Evolutionary conservation across 1,140 invertebrate genomes (phyloP), one percentile per base, ranked within the genome.

Genomic region (Anthonomus grandis): DNA sequence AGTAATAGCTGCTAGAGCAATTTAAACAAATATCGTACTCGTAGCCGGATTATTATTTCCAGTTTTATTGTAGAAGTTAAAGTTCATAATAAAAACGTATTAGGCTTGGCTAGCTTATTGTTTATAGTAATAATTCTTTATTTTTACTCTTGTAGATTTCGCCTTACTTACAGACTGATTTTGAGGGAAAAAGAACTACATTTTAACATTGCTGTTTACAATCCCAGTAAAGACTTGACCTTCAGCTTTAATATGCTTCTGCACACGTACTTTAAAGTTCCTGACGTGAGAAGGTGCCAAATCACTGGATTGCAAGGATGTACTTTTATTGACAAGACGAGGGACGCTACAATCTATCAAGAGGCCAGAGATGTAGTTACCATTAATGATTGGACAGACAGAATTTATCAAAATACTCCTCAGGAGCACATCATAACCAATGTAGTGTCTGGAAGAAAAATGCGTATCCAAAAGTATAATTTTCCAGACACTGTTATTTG

Each of bases 221-320:
- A 93, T 78, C 90, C 90, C 6, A 91, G 88, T 76, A 91, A 95
- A 81, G 91, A 90, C 73, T 78, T 86, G 61, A 88, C 85, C 37
- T 94, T 96, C 78, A 90, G 87, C 67, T 97, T 96, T 77, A 95
- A 95, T 75, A 79, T 95, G 71, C 77, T 97, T 23, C 76, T 97
- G 61, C 93, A 97, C 74, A 96, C 93, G 6, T 97, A 97, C 77
- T 91, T 97, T 73, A 94, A 93, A 81, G 91, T 95, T 62, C 90
- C 92, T 39, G 92, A 97, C 75, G 92, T 97, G 4, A 81, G 88
- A 27, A 82, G 91, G 50, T 92, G 91, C 68, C 89, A 91, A 76
- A 89, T 97, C 62, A 91, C 88, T 36, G 93, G 93, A 24, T 80
- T 97, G 64, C 86, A 94, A 68, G 91, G 90, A 23, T 91, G 91